Evolutionary conservation across 2,888 invertebrate species (phyloP), one percentile per base, ranked within the genome.

Genomic region (Athalia rosae): DNA sequence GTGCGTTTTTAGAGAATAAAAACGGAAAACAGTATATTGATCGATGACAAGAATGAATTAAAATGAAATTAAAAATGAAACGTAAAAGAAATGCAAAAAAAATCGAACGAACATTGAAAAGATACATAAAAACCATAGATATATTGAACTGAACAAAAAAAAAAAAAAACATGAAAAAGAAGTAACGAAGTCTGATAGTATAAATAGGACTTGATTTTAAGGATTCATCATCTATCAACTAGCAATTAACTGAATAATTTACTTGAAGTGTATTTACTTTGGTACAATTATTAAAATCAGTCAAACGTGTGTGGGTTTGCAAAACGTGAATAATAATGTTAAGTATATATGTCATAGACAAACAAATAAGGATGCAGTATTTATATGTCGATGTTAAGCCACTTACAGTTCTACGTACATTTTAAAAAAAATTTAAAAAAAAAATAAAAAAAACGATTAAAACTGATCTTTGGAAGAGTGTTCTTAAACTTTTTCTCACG

Each of bases 111-210:
- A 66, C 8, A 66, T 5, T 4, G 9, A 66, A 48, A 50, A 50
- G 9, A 48, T 4, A 11, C 9, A n/a, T 13, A 47, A 45, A 45
- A n/a, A 15, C n/a, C 6, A 47, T 13, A 13, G 6, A 13, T 5
- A 58, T 13, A 15, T 13, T 13, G 0, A 28, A 61, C 13, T 0
- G n/a, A n/a, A n/a, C n/a, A n/a, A n/a, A 3, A 28, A 56, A 5
- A 41, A 53, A 7, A 67, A n/a, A 28, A 43, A 53, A n/a, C 69
- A 50, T 3, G 11, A 53, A 5, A 47, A 69, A 53, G 15, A 61
- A 11, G 7, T 56, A 13, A 69, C 67, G 53, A 69, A 69, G 67
- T 69, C 67, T 69, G 67, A 69, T 69, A 69, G 58, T 77, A 67
- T 43, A n/a, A 67, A 58, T 59, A 67, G 45, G 48, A 58, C n/a